These are phyloP conservation scores for Tenualosa ilisha DNA, from an alignment of 2,797 vertebrate species.

Conservation along the genomic window DNA sequence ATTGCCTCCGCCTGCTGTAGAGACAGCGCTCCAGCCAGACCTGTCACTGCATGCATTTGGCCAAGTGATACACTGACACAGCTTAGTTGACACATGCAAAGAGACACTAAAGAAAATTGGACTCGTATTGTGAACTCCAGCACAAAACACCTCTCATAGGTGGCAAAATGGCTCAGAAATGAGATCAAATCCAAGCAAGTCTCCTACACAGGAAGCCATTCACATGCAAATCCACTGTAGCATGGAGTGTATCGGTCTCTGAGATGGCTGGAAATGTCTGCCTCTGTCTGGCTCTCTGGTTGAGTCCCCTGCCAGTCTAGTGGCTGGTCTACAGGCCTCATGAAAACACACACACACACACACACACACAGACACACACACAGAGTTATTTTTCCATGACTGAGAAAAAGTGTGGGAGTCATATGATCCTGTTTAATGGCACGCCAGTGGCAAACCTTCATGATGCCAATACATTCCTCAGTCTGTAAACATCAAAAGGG, in stretches of 20 bases:
- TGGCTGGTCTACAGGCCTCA: too few relatives aligned
- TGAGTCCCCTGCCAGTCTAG: background rate
- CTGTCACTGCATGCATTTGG: slow-evolving; percentile 48
- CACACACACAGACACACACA: too few relatives aligned
- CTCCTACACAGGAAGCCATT: slow-evolving; percentile 23
- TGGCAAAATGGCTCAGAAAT: background rate
- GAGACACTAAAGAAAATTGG: slow-evolving; percentile 43
- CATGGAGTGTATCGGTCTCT: background rate
- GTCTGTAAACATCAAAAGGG: background rate
- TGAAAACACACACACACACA: too few relatives aligned
- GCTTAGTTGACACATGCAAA: slow-evolving; percentile 57
- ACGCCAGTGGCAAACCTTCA: background rate
- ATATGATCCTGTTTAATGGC: background rate
- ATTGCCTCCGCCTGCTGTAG: slow-evolving; percentile 40
- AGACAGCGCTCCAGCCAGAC: slow-evolving; percentile 55
- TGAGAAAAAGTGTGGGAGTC: background rate
- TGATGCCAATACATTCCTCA: background rate
- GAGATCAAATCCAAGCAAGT: background rate
- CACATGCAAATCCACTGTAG: slow-evolving; percentile 60
- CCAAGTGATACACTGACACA: slow-evolving; percentile 52
- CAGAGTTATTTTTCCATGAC: background rate
- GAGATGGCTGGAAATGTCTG: too few relatives aligned
- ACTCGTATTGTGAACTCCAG: background rate
- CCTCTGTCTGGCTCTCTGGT: background rate
- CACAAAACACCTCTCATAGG: slow-evolving; percentile 57